Conservation (phyloP, 2,888 invertebrate genomes). For the Cheilosia scutellata region DNA sequence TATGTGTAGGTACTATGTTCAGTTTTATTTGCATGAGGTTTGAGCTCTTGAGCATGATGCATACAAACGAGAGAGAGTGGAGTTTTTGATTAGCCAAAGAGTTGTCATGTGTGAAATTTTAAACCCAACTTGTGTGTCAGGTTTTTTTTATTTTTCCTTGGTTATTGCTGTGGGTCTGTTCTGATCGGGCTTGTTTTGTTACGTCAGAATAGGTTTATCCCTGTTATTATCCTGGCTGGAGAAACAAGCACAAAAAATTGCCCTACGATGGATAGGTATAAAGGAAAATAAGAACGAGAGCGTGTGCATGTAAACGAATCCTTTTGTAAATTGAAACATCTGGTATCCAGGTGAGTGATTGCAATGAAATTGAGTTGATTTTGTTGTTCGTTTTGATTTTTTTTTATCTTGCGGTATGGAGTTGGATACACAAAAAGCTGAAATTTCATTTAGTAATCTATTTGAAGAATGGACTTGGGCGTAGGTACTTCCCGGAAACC, state of each 20-base stretch:
- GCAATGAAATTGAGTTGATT: constrained; percentile 75
- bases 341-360: constrained; percentile 75
- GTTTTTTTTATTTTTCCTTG: not conserved
- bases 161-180: not conserved
- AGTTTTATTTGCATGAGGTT: constrained; percentile 23
- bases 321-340: constrained; percentile 75
- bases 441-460: constrained; percentile 73
- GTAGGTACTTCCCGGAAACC: constrained; percentile 27
- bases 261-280: constrained; percentile 45
- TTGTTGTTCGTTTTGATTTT: constrained; percentile 22
- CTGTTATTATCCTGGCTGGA: constrained; percentile 39
- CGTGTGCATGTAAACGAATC: constrained; percentile 69
- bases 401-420: not conserved
- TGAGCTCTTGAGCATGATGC: too few relatives aligned
- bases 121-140: constrained; percentile 46
- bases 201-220: constrained; percentile 48
- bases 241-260: constrained; percentile 12
- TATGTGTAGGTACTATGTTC: not conserved
- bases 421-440: constrained; percentile 5
- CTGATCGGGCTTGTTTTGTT: constrained; percentile 22
- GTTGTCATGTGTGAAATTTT: constrained; percentile 70
- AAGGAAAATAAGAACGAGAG: constrained; percentile 40
- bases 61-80: constrained; percentile 4
- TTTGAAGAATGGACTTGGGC: constrained; percentile 62
- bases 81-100: constrained; percentile 64